Base-by-base conservation (phyloP, 2,888 invertebrate genomes). In the Drosophila nr. perissopoda region DNA sequence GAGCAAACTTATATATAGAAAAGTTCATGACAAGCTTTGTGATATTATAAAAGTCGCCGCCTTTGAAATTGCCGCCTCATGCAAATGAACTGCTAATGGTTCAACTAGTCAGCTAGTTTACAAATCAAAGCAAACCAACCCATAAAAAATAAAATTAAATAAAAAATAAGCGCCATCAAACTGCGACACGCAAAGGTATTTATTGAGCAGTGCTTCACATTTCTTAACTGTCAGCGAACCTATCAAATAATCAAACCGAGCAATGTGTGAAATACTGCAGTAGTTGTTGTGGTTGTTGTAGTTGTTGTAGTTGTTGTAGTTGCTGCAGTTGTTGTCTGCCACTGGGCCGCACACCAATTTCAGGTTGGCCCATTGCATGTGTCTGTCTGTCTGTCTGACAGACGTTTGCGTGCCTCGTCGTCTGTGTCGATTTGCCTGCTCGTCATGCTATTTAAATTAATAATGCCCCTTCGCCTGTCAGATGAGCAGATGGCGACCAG, bases 371-470 rank as follows among this genome's bases (percentile, higher is more conserved):
- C 25, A 25, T 56, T 34, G 59, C 27, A 51, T 51, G 25, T 63
- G 53, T 70, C 75, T 69, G 53, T 58, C 52, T 57, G 27, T 56
- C 25, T 54, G 54, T 52, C 45, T 27, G 59, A 10, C 52, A 11
- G 48, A 49, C 45, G 27, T 56, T 31, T 48, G 57, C 31, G 29
- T 49, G 49, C 18, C 18, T 49, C 53, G 34, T 53, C 25, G 21
- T 16, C 57, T 6, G 45, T 27, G 48, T 66, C 38, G 67, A 38
- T 61, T 51, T 51, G 63, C 51, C 63, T 49, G 61, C 49, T 59
- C 65, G 72, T 65, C 67, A 72, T 76, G 79, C 71, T 75, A 85
- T 87, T 87, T 89, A 83, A 87, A 87, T 87, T 87, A 87, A 83
- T 87, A 87, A 88, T 88, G 70, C 59, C 75, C 59, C 75, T 51